phyloP scores from a whole-genome alignment of 2,888 invertebrate genomes.

The Balanococcus diminutus region DNA sequence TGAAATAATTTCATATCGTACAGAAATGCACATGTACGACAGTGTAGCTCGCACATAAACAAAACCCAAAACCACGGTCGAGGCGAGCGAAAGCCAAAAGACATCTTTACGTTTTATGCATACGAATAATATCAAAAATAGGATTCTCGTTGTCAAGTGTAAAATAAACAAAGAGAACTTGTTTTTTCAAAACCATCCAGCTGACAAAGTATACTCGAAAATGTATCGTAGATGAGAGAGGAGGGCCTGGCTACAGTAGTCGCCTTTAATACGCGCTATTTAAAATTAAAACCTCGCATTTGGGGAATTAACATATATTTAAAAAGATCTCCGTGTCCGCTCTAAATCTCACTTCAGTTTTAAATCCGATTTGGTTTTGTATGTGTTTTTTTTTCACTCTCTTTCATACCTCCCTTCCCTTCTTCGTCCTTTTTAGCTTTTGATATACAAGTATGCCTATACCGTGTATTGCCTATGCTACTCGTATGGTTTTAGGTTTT shows the following conservation, averaged over 20 bases:
- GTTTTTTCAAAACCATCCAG: not conserved
- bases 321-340: not conserved
- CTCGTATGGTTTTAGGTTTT: too few relatives aligned
- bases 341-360: slow-evolving; percentile 29
- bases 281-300: slow-evolving; percentile 23
- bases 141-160: slow-evolving; percentile 25
- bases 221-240: not conserved
- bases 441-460: not conserved
- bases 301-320: slow-evolving; percentile 21
- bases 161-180: slow-evolving; percentile 21
- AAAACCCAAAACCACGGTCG: too few relatives aligned
- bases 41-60: too few relatives aligned
- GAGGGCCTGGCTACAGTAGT: not conserved
- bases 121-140: slow-evolving; percentile 29
- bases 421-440: not conserved
- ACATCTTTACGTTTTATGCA: not conserved
- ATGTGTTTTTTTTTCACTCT: not conserved
- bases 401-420: not conserved
- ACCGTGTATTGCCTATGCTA: not conserved
- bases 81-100: not conserved
- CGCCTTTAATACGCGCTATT: slow-evolving; percentile 10
- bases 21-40: not conserved
- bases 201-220: slow-evolving; percentile 25
- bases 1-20: not conserved
- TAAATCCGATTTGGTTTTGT: slow-evolving; percentile 26